Conservation (phyloP, 2,113 vertebrate genomes). For the Ciconia stormi region DNA sequence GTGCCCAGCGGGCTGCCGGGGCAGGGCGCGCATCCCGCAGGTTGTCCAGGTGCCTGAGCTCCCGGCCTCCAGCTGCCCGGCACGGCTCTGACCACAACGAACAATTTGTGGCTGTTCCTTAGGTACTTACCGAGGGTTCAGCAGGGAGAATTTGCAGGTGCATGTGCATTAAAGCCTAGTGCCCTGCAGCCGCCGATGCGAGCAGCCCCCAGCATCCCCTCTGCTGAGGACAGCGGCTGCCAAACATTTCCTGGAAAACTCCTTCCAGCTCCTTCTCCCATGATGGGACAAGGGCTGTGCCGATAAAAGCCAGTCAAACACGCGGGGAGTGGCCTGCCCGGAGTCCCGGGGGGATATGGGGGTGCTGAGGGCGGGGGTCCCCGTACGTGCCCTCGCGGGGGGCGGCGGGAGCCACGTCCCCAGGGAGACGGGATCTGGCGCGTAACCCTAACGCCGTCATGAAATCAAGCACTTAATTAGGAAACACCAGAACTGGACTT, state of each 20-base stretch:
- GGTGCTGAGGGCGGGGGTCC: not conserved
- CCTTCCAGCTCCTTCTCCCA: not conserved
- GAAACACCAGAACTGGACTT: not conserved
- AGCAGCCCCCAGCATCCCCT: not conserved
- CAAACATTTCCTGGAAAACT: not conserved
- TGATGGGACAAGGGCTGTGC: not conserved
- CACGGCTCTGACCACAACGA: not conserved
- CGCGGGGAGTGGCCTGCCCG: fast-evolving
- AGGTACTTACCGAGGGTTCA: not conserved
- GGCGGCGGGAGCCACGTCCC: not conserved
- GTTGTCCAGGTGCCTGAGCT: not conserved
- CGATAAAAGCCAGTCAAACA: not conserved
- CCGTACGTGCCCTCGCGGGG: fast-evolving
- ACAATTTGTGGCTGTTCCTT: not conserved
- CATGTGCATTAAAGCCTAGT: fast-evolving
- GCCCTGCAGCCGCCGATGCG: not conserved
- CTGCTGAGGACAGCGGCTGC: fast-evolving
- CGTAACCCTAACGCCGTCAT: fast-evolving
- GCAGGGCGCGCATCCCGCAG: fast-evolving
- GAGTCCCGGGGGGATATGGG: fast-evolving
- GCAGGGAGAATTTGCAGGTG: not conserved
- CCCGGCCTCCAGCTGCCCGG: not conserved
- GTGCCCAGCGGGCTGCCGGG: not conserved
- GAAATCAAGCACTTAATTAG: not conserved
- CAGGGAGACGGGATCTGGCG: not conserved